These are phyloP conservation scores for Eremophila alpestris DNA, from an alignment of 2,797 vertebrate species.

Conservation along the genomic window DNA sequence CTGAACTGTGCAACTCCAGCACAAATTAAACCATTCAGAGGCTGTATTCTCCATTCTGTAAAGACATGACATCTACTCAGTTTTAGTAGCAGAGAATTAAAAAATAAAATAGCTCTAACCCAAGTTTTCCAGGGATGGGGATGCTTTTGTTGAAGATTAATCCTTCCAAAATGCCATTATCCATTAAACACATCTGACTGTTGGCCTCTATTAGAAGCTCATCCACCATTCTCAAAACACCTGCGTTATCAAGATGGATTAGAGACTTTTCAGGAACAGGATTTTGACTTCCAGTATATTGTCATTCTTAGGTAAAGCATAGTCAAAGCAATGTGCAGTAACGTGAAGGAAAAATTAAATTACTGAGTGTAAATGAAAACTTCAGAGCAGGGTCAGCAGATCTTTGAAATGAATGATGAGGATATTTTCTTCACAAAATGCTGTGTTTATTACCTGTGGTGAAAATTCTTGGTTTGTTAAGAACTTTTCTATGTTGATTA, in stretches of 20 bases:
- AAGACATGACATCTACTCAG: not conserved
- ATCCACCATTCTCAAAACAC: not conserved
- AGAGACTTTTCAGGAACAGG: not conserved
- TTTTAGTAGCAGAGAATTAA: not conserved
- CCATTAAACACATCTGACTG: not conserved
- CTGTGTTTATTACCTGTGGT: not conserved
- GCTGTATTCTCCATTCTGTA: not conserved
- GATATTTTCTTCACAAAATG: not conserved
- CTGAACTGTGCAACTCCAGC: not conserved
- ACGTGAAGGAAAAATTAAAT: slow-evolving; percentile 2
- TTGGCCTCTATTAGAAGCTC: not conserved
- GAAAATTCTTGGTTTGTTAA: not conserved
- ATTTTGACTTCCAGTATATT: not conserved
- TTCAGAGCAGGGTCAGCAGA: not conserved
- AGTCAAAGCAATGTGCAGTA: not conserved
- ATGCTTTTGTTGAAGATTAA: not conserved
- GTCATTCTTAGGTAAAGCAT: not conserved
- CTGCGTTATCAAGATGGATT: not conserved
- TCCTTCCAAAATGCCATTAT: not conserved
- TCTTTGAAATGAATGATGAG: not conserved
- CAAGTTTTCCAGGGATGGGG: not conserved
- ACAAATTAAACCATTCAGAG: not conserved
- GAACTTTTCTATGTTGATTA: not conserved
- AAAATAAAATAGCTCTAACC: not conserved
- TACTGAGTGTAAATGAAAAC: not conserved